Base-by-base conservation (phyloP, 1,140 invertebrate genomes). In the Scaptomyza montana region DNA sequence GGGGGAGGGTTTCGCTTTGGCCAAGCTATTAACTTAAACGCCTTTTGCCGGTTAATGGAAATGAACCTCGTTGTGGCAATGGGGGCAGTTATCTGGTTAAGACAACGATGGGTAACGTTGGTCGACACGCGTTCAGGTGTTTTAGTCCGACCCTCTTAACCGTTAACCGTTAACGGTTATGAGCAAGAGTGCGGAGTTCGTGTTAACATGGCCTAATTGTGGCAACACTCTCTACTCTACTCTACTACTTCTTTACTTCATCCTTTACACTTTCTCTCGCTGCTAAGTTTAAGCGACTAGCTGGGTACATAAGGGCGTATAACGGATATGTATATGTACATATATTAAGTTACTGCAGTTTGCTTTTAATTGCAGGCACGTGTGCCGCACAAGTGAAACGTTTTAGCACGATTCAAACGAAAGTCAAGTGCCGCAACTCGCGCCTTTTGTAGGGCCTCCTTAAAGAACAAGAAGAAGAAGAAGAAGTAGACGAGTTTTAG, bases 1-100 rank as follows among this genome's bases (percentile, higher is more conserved):
- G 1, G 8, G 7, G 7, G 33, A 0, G 7, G 57, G 72, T 70
- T 25, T 25, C 62, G 68, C 68, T 68, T 72, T 73, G 65, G 76
- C 82, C 86, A 80, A 81, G 80, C 89, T 90, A 90, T 90, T 90
- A 90, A 90, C 89, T 84, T 90, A 90, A 90, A 90, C 82, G 89
- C 89, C 89, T 85, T 90, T 89, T 90, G 82, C 82, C 82, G 77
- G 82, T 90, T 90, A 90, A 89, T 90, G 86, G 80, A 89, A 89
- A 87, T 87, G 82, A 89, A 84, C 82, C 84, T 75, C 82, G 72
- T 78, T 65, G 70, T 68, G 68, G 76, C 66, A 75, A 85, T 77
- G 30, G 30, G 77, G 80, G 73, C 80, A 85, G 80, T 85, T 85
- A 85, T 85, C 81, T 84, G 80, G 80, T 85, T 84, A 84, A 84